A percentile compares a stretch with the other conserved stretches of the same genome.
phyloP scores from a whole-genome alignment of 2,888 invertebrate genomes.

The Empis stercorea region DNA sequence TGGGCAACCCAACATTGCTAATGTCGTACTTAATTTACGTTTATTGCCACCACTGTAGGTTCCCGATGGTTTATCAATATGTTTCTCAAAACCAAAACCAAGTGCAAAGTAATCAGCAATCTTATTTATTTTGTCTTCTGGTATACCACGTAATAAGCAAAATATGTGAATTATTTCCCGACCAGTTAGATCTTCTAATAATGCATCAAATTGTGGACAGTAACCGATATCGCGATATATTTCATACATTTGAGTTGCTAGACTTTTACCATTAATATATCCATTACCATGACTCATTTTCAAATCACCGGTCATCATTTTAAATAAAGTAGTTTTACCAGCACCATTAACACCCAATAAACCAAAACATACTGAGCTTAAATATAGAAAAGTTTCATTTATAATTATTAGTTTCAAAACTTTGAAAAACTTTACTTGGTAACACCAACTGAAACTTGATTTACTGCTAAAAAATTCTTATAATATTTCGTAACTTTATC shows the following conservation, averaged over 20 bases:
- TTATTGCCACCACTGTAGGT: slow-evolving; percentile 64
- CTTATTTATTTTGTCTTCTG: slow-evolving; percentile 26
- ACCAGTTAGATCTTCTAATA: slow-evolving; percentile 58
- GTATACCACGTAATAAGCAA: slow-evolving; percentile 50
- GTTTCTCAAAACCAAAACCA: slow-evolving; percentile 46
- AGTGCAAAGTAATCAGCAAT: slow-evolving; percentile 32
- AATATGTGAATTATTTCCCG: slow-evolving; percentile 55
- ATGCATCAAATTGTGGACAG: slow-evolving; percentile 65
- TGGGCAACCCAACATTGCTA: slow-evolving; percentile 56
- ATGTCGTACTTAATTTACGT: slow-evolving; percentile 57
- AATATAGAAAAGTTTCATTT: slow-evolving; percentile 29
- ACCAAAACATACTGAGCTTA: slow-evolving; percentile 68
- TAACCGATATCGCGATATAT: slow-evolving; percentile 53
- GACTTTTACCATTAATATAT: slow-evolving; percentile 46
- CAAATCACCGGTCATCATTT: slow-evolving; percentile 79
- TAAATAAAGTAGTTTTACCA: slow-evolving; percentile 79
- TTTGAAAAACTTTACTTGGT: slow-evolving; percentile 20
- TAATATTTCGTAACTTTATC: slow-evolving; percentile 64
- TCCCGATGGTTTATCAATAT: slow-evolving; percentile 46
- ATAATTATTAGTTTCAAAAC: too few species aligned
- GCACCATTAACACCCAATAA: slow-evolving; percentile 76
- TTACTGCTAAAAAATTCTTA: slow-evolving; percentile 60
- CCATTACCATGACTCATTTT: slow-evolving; percentile 55
- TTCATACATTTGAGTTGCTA: slow-evolving; percentile 40
- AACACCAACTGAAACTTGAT: slow-evolving; percentile 50